Evolutionary conservation across 2,113 vertebrate genomes (phyloP), one percentile per base, ranked within the genome.

Genomic region (Anoura caudifer): DNA sequence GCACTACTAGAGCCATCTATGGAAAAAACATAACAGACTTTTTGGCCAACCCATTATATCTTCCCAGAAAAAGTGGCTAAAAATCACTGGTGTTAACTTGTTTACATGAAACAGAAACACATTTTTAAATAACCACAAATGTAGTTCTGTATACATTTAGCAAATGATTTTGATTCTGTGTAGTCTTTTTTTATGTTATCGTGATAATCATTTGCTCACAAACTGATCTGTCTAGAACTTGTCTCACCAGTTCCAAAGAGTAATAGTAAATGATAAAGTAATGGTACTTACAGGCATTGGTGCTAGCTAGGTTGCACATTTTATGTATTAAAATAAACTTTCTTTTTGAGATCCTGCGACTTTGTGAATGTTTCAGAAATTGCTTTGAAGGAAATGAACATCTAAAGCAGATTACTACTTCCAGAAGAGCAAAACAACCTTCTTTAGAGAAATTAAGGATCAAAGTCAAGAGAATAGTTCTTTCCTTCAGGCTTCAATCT

Each of bases 241-340:
- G 3, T 89, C 26, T 14, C 20, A 73, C 41, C 33, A 19, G 26
- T 85, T 96, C 50, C 63, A 59, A 89, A 95, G 81, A 59, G 12
- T 90, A 70, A 54, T 61, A 73, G n/a, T 86, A 89, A 88, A 79
- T 50, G 54, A 43, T 69, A n/a, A 52, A 50, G 91, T 91, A 90
- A 82, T 92, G 76, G 72, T 81, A 61, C 56, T 90, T 45, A 63
- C 0, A 93, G 72, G 54, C 81, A 28, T 87, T 84, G 91, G 93
- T 93, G 81, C 91, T 91, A 70, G 89, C 89, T 90, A 70, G 91
- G 45, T 96, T 77, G 77, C 61, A 94, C 50, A 75, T 80, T 89
- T 91, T 81, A 65, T 69, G 65, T 97, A 47, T 91, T 97, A 95
- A 96, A 97, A 97, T 98, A 97, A 97, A 97, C 70, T 83, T 56